These are phyloP conservation scores for Ips nitidus DNA, from an alignment of 1,140 invertebrate species.

Conservation along the genomic window DNA sequence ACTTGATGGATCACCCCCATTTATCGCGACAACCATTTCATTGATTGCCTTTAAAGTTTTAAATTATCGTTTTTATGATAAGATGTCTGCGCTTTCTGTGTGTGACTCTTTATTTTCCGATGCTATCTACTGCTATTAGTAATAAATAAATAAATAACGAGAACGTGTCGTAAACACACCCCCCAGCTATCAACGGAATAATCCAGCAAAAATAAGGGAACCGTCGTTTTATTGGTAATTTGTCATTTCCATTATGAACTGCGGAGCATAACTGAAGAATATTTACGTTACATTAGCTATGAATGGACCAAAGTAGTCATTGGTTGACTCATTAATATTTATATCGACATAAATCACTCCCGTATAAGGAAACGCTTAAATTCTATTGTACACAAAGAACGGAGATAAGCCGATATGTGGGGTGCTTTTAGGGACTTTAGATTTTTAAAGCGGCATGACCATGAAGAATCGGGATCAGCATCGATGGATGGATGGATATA, in stretches of 20 bases:
- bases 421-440: constrained; percentile 28
- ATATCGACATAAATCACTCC: constrained; percentile 31
- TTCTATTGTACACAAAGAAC: constrained; percentile 29
- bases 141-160: constrained; percentile 25
- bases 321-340: constrained; percentile 36
- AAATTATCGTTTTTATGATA: not conserved
- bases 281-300: constrained; percentile 36
- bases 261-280: constrained; percentile 26
- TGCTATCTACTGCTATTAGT: not conserved
- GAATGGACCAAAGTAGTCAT: constrained; percentile 35
- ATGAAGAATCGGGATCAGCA: constrained; percentile 23
- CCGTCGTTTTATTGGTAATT: constrained; percentile 33
- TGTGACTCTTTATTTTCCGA: no score
- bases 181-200: constrained; percentile 5
- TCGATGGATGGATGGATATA: constrained; percentile 16
- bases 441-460: constrained; percentile 30
- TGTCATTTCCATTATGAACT: constrained; percentile 29
- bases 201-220: constrained; percentile 28
- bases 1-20: constrained; percentile 10
- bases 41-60: constrained; percentile 18
- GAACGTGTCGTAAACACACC: constrained; percentile 1
- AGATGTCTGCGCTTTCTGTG: not conserved
- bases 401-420: constrained; percentile 30
- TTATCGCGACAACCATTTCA: constrained; percentile 12
- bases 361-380: constrained; percentile 34